A percentile compares a stretch with the other conserved stretches of the same genome.
These are phyloP conservation scores for Rhea pennata DNA, from an alignment of 2,113 vertebrate species.

Conservation along the genomic window DNA sequence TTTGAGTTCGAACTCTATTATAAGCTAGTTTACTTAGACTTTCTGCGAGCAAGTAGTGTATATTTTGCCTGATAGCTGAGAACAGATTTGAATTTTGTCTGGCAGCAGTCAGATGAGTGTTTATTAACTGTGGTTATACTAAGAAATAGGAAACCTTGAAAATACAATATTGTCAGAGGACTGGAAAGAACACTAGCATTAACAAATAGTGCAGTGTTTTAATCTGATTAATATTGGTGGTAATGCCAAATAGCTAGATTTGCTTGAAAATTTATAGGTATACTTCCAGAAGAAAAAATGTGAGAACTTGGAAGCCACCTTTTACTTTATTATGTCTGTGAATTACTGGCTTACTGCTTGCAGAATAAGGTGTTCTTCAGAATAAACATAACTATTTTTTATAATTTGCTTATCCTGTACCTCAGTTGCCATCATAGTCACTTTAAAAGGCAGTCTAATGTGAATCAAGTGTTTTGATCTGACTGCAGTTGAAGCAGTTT, in stretches of 20 bases:
- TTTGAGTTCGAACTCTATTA: background rate
- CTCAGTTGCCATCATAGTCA: background rate
- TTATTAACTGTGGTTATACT: background rate
- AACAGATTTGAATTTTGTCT: background rate
- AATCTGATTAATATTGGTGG: background rate
- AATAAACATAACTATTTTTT: background rate
- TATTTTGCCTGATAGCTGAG: background rate
- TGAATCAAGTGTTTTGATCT: background rate
- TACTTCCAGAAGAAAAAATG: background rate
- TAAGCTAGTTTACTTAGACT: background rate
- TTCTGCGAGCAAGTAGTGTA: background rate
- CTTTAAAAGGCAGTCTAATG: background rate
- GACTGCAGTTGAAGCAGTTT: background rate
- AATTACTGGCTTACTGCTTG: background rate
- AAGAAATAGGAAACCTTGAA: background rate
- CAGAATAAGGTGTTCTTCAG: background rate
- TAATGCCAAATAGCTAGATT: background rate
- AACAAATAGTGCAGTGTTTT: background rate
- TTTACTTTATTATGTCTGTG: background rate
- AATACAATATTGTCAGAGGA: background rate
- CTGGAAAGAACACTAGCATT: background rate
- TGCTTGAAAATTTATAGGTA: background rate
- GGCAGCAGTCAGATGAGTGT: background rate
- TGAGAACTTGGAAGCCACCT: background rate
- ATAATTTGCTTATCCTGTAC: background rate